Conservation (phyloP, 2,888 invertebrate species). For the Augiades crinisus region DNA sequence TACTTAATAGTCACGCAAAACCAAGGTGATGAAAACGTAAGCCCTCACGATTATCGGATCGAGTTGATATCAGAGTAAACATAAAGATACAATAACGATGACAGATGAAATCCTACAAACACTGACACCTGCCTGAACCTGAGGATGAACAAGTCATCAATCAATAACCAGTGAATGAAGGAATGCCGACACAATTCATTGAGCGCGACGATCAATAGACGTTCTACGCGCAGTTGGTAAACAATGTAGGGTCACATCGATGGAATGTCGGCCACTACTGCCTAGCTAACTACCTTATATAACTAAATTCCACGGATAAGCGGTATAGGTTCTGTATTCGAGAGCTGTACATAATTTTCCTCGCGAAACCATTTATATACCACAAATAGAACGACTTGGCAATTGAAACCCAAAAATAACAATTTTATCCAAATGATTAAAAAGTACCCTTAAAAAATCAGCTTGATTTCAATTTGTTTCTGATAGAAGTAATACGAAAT, state of each 20-base stretch:
- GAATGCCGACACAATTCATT: slow-evolving; percentile 44
- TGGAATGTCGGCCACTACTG: slow-evolving; percentile 30
- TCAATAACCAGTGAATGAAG: slow-evolving; percentile 50
- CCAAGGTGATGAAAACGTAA: no score
- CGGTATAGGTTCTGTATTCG: slow-evolving; percentile 5
- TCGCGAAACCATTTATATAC: background rate
- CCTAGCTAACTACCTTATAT: slow-evolving; percentile 7
- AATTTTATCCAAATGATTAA: no score
- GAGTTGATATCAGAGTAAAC: no score
- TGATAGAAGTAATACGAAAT: no score
- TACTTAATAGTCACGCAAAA: no score
- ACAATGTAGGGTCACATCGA: slow-evolving; percentile 34
- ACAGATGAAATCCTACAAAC: slow-evolving; percentile 9
- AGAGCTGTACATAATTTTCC: slow-evolving; percentile 4
- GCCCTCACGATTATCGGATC: no score
- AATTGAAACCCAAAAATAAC: no score
- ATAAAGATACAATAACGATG: slow-evolving; percentile 27
- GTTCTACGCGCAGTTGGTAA: slow-evolving; percentile 31
- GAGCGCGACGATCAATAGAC: slow-evolving; percentile 42
- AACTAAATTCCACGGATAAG: slow-evolving; percentile 13
- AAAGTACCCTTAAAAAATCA: no score
- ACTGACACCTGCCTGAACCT: slow-evolving; percentile 13
- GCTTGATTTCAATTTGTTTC: no score
- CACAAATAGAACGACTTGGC: no score
- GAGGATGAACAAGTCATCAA: slow-evolving; percentile 34